Evolutionary conservation across 1,140 invertebrate genomes (phyloP).

Genomic region (Agrypnia vestita): DNA sequence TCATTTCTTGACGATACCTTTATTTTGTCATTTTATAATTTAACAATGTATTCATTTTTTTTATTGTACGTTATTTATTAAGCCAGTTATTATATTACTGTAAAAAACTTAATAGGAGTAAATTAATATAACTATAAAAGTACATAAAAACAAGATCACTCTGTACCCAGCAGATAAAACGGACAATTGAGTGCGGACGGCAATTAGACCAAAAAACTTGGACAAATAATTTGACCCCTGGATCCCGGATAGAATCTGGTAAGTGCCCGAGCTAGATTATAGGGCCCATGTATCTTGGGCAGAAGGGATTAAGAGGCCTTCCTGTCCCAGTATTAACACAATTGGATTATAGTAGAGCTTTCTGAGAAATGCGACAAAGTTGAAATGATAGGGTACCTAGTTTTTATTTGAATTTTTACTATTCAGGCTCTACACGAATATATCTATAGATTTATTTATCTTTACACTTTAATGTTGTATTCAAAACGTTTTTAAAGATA

Average conservation of each 20-base stretch:
- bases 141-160: too few relatives aligned
- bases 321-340: conserved; percentile 10
- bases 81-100: neutral
- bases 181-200: conserved; percentile 12
- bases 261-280: conserved; percentile 10
- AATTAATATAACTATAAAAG: too few relatives aligned
- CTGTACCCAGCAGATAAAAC: neutral
- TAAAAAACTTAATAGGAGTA: neutral
- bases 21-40: too few relatives aligned
- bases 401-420: too few relatives aligned
- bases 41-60: neutral
- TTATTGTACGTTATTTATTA: neutral
- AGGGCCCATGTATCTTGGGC: neutral
- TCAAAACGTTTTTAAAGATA: too few relatives aligned
- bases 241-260: neutral
- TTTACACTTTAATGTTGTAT: too few relatives aligned
- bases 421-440: too few relatives aligned
- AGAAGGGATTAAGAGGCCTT: conserved; percentile 5
- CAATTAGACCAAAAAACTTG: conserved; percentile 1
- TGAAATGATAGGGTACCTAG: too few relatives aligned
- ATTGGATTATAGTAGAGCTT: conserved; percentile 9
- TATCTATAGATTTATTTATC: too few relatives aligned
- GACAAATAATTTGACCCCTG: conserved; percentile 13
- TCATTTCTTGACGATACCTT: too few relatives aligned
- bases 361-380: neutral